phyloP scores from a whole-genome alignment of 2,113 vertebrate genomes.

The Nansenia antarctica region DNA sequence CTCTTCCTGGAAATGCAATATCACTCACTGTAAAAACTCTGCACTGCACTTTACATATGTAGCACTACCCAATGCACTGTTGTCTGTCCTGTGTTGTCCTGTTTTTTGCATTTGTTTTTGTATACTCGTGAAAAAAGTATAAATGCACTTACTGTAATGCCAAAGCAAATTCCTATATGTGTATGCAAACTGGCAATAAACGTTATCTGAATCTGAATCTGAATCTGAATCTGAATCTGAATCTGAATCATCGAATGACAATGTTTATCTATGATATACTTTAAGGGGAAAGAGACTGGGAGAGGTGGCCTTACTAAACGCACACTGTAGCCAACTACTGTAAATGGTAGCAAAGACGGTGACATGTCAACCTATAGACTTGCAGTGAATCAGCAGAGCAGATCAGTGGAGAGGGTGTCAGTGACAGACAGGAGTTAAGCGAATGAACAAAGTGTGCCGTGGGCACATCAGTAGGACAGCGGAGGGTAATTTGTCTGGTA shows the following conservation, averaged over 20 bases:
- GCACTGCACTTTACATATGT: too few species aligned
- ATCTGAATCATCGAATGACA: too few species aligned
- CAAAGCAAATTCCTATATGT: too few species aligned
- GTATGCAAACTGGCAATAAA: too few species aligned
- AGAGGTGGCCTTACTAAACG: too few species aligned
- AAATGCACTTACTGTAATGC: too few species aligned
- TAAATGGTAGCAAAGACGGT: background rate
- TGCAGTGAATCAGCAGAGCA: background rate
- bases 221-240: too few species aligned
- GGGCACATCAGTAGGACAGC: background rate
- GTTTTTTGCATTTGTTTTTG: too few species aligned
- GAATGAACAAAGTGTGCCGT: background rate
- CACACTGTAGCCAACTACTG: background rate
- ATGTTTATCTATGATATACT: background rate
- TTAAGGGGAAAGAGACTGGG: background rate
- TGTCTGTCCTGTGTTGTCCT: too few species aligned
- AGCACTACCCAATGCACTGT: too few species aligned
- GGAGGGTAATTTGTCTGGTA: background rate
- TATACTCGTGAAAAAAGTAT: too few species aligned
- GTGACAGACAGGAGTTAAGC: background rate
- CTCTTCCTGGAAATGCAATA: background rate
- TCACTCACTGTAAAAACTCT: background rate
- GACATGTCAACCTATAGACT: background rate
- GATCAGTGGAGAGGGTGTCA: background rate
- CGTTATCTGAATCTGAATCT: too few species aligned